Evolutionary conservation across 2,113 vertebrate genomes (phyloP).

Genomic region (Elephantulus edwardii): DNA sequence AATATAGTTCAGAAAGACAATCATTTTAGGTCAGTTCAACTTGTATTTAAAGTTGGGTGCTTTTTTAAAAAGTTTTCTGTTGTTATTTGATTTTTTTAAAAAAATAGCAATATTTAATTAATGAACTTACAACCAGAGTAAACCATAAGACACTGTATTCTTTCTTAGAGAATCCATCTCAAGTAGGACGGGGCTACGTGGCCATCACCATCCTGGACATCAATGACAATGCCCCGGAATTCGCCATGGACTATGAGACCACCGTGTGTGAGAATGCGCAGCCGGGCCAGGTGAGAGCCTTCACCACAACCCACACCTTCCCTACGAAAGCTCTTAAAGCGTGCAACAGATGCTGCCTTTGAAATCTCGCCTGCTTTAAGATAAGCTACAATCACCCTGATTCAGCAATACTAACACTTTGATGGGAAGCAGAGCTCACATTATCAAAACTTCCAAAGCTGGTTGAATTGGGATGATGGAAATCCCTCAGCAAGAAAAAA

Average conservation of each 20-base stretch:
- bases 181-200: conserved; percentile 92
- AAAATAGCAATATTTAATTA: not conserved
- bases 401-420: conserved; percentile 65
- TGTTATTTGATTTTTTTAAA: not conserved
- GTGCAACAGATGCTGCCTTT: not conserved
- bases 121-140: not conserved
- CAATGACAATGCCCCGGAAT: conserved; percentile 96
- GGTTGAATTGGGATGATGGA: conserved; percentile 11
- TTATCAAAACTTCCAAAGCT: conserved; percentile 56
- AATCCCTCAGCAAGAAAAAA: conserved; percentile 51
- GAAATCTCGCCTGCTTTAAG: conserved; percentile 54
- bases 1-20: not conserved
- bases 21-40: not conserved
- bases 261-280: conserved; percentile 93
- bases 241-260: conserved; percentile 95
- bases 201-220: conserved; percentile 93
- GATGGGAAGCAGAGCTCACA: conserved; percentile 66
- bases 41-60: not conserved
- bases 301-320: not conserved
- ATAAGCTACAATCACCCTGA: conserved; percentile 54
- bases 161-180: conserved; percentile 91
- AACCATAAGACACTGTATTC: not conserved
- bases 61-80: not conserved
- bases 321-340: conserved; percentile 35
- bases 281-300: conserved; percentile 89